Percentiles rank a stretch among this genome's conserved stretches.
These are phyloP conservation scores for Melipona beecheii DNA, from an alignment of 2,888 invertebrate species.

Conservation along the genomic window DNA sequence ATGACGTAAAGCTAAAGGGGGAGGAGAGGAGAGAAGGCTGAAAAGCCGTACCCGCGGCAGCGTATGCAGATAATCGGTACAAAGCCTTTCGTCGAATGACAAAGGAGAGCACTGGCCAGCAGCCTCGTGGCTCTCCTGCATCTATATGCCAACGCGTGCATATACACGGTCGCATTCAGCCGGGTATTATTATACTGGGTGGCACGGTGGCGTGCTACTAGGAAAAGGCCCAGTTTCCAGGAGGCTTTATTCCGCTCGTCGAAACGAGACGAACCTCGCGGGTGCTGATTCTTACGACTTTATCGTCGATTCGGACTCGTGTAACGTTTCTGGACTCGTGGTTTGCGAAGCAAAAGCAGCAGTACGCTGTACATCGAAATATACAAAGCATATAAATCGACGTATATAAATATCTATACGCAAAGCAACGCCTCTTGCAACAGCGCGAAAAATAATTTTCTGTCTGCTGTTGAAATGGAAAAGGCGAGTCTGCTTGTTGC, in stretches of 20 bases:
- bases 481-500: no score
- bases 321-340: no score
- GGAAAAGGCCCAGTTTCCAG: slow-evolving; percentile 42
- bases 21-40: slow-evolving; percentile 60
- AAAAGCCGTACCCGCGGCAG: slow-evolving; percentile 75
- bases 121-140: slow-evolving; percentile 62
- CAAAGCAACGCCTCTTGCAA: no score
- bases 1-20: slow-evolving; percentile 61
- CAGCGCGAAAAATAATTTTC: no score
- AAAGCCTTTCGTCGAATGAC: slow-evolving; percentile 80
- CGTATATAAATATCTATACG: no score
- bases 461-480: no score
- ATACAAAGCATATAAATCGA: no score
- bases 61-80: slow-evolving; percentile 81
- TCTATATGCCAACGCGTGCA: slow-evolving; percentile 40
- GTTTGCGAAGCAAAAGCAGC: no score
- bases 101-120: slow-evolving; percentile 76
- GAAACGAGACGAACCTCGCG: slow-evolving; percentile 7
- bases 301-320: not conserved
- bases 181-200: slow-evolving; percentile 74
- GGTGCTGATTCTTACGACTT: not conserved
- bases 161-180: slow-evolving; percentile 58
- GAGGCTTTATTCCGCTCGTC: slow-evolving; percentile 32
- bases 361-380: no score
- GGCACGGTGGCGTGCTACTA: slow-evolving; percentile 45